These are phyloP conservation scores for Lasioglossum malachurum DNA, from an alignment of 2,888 invertebrate species.

Conservation along the genomic window DNA sequence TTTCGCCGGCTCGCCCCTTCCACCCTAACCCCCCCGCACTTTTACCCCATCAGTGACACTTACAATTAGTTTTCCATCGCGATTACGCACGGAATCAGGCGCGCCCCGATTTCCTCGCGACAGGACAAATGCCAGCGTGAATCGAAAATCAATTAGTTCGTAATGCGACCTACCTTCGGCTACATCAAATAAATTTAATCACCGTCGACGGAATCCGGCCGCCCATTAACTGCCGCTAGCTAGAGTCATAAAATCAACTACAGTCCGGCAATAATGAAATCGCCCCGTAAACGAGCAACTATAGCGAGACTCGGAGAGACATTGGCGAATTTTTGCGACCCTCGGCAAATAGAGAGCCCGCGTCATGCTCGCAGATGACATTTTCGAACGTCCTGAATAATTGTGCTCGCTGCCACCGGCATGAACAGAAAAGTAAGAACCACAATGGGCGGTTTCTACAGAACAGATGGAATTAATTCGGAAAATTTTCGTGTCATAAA, in stretches of 20 bases:
- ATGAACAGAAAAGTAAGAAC: not conserved
- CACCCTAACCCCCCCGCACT: accelerated
- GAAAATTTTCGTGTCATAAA: not conserved
- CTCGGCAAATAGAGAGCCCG: not conserved
- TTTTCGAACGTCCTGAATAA: not conserved
- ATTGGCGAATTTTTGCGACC: slow-evolving; percentile 8
- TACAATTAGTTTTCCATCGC: slow-evolving; percentile 11
- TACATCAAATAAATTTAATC: slow-evolving; percentile 59
- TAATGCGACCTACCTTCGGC: slow-evolving; percentile 33
- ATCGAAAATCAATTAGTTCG: slow-evolving; percentile 57
- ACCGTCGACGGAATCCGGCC: slow-evolving; percentile 28
- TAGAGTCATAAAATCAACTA: slow-evolving; percentile 48
- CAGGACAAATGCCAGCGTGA: slow-evolving; percentile 29
- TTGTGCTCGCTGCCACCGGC: not conserved
- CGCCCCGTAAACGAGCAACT: slow-evolving; percentile 31
- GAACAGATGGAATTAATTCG: not conserved
- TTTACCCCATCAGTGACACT: not conserved
- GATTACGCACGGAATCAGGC: slow-evolving; percentile 7
- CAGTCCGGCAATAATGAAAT: slow-evolving; percentile 41
- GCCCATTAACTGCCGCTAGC: slow-evolving; percentile 10
- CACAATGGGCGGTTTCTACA: not conserved
- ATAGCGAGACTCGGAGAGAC: not conserved
- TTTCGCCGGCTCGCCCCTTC: not conserved
- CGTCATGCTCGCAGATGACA: not conserved
- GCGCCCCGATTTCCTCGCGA: slow-evolving; percentile 11